Conservation (phyloP, 2,888 invertebrate genomes). For the Penaeus monodon region DNA sequence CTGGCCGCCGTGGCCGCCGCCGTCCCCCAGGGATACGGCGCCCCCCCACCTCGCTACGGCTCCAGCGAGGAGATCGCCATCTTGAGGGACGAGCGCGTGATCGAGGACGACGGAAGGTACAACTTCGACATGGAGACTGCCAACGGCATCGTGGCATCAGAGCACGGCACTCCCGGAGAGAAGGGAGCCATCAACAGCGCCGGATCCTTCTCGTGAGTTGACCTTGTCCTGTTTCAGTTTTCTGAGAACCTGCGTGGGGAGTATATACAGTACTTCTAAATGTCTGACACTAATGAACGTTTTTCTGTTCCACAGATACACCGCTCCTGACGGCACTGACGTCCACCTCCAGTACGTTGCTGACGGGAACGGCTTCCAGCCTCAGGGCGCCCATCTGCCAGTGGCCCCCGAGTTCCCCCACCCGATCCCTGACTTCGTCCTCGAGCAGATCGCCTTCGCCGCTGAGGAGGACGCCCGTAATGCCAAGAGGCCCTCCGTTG, state of each 20-base stretch:
- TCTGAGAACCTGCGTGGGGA: too few species aligned
- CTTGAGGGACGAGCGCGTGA: constrained; percentile 26
- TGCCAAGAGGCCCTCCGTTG: too few species aligned
- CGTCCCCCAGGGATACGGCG: constrained; percentile 33
- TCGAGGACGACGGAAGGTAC: constrained; percentile 45
- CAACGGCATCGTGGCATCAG: constrained; percentile 49
- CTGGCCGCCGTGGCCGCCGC: constrained; percentile 41
- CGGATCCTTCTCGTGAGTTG: constrained; percentile 52
- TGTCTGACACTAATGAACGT: too few species aligned
- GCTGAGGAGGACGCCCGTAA: constrained; percentile 36
- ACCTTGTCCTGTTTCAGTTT: too few species aligned
- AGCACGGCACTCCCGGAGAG: constrained; percentile 40
- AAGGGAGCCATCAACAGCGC: constrained; percentile 37
- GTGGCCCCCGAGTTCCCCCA: constrained; percentile 50
- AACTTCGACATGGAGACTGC: constrained; percentile 49
- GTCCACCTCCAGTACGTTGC: constrained; percentile 23
- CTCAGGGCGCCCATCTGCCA: constrained; percentile 28
- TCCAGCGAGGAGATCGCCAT: constrained; percentile 38
- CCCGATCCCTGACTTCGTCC: constrained; percentile 43
- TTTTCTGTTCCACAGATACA: constrained; percentile 20
- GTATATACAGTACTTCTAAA: too few species aligned
- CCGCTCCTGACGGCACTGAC: constrained; percentile 37
- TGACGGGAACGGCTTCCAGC: constrained; percentile 39
- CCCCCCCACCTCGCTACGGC: constrained; percentile 21
- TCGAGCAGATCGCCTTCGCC: constrained; percentile 44